Evolutionary conservation across 2,888 invertebrate species (phyloP).

Genomic region (Mesochorus sp.): DNA sequence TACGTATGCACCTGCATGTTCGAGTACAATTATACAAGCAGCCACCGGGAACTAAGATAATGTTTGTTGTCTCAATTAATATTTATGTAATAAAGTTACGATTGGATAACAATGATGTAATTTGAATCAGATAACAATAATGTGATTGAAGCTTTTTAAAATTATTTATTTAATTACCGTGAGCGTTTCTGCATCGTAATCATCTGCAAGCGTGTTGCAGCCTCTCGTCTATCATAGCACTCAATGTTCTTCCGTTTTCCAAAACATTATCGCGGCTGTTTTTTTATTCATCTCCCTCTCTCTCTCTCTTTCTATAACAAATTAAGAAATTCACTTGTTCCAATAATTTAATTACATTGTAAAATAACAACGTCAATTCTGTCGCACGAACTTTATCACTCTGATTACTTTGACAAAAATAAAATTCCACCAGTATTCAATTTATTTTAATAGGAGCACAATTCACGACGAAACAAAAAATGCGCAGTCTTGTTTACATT

Average conservation of each 20-base stretch:
- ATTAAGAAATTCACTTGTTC: conserved; percentile 1
- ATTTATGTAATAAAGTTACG: neutral
- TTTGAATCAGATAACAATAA: conserved; percentile 10
- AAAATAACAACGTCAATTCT: neutral
- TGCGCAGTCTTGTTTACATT: conserved; percentile 54
- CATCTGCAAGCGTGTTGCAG: conserved; percentile 28
- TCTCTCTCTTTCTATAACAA: conserved; percentile 5
- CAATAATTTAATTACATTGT: neutral
- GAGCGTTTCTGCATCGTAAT: conserved; percentile 38
- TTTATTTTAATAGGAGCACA: conserved; percentile 1
- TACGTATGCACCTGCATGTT: conserved; percentile 10
- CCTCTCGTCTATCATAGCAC: neutral
- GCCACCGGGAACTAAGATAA: neutral
- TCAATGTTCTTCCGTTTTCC: neutral
- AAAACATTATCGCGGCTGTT: neutral
- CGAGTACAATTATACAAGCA: neutral
- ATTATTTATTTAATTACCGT: conserved; percentile 41
- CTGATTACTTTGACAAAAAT: neutral
- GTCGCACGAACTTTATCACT: neutral
- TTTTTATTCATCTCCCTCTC: neutral
- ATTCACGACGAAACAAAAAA: neutral
- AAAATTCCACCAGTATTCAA: conserved; percentile 2
- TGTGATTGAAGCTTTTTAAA: neutral
- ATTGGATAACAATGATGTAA: neutral
- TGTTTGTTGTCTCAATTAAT: neutral